Evolutionary conservation across 2,113 vertebrate species (phyloP).

Genomic region (Syrmaticus mikado): DNA sequence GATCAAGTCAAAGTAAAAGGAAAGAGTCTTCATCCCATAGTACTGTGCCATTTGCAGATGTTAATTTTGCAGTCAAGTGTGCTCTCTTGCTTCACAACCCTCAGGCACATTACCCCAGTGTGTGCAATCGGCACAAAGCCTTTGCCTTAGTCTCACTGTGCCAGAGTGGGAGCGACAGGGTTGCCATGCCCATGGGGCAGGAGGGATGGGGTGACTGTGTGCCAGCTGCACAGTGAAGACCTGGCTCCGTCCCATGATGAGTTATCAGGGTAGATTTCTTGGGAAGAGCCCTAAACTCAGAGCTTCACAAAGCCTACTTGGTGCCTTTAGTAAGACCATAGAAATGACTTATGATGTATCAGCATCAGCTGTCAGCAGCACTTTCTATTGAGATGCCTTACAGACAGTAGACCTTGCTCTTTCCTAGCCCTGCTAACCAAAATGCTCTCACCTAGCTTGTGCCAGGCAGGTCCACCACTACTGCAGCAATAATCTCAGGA

Average conservation of each 20-base stretch:
- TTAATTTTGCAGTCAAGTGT: background rate
- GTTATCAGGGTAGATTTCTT: background rate
- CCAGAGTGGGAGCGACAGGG: fast-evolving
- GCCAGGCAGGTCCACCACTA: background rate
- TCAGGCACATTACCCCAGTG: background rate
- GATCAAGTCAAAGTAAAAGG: conserved; percentile 55
- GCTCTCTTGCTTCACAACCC: background rate
- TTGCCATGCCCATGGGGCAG: background rate
- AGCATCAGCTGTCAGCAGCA: background rate
- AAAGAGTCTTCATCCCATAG: background rate
- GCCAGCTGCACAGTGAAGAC: background rate
- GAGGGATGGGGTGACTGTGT: background rate
- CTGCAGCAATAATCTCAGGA: background rate
- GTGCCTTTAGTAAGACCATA: background rate
- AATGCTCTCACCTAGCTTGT: background rate
- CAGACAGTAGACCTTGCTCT: background rate
- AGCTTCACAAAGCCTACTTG: too few relatives aligned
- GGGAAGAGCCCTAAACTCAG: background rate
- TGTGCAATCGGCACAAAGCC: background rate
- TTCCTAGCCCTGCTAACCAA: background rate
- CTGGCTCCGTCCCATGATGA: background rate
- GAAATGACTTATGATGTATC: background rate
- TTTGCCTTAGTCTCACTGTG: background rate
- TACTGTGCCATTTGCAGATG: conserved; percentile 4
- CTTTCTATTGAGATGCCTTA: background rate